Conservation (phyloP, 2,113 vertebrate species). For the Hylia prasina region DNA sequence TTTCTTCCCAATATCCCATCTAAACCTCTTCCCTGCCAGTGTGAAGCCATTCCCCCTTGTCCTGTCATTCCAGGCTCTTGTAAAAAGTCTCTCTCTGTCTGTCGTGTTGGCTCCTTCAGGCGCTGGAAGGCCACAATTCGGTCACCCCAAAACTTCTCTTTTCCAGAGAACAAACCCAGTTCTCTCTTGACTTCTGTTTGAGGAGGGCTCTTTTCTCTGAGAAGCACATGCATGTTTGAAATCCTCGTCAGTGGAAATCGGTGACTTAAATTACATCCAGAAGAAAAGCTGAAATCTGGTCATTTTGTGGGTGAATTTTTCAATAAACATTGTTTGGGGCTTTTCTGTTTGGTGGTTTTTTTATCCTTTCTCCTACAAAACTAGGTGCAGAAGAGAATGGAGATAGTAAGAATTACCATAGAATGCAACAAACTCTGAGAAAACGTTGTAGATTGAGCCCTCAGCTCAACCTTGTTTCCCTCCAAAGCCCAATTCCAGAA, state of each 20-base stretch:
- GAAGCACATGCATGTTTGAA: background rate
- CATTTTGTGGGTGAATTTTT: background rate
- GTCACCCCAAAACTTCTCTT: background rate
- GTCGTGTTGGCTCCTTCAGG: background rate
- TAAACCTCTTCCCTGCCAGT: background rate
- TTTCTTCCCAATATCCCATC: background rate
- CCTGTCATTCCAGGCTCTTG: background rate
- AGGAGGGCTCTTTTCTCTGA: background rate
- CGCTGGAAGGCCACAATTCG: rapidly evolving
- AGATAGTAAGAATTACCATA: background rate
- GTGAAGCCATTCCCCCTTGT: background rate
- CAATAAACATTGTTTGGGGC: background rate
- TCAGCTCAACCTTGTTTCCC: background rate
- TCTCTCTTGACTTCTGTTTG: background rate
- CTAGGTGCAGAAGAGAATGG: background rate
- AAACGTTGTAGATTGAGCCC: background rate
- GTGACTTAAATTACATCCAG: background rate
- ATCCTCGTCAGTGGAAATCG: background rate
- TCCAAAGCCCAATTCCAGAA: background rate
- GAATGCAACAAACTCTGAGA: background rate
- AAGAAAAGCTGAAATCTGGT: background rate
- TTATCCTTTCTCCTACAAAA: background rate
- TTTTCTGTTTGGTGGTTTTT: background rate
- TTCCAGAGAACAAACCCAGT: background rate
- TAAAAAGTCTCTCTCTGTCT: background rate